These are phyloP conservation scores for Limnothrissa miodon DNA, from an alignment of 2,113 vertebrate genomes.

Conservation along the genomic window DNA sequence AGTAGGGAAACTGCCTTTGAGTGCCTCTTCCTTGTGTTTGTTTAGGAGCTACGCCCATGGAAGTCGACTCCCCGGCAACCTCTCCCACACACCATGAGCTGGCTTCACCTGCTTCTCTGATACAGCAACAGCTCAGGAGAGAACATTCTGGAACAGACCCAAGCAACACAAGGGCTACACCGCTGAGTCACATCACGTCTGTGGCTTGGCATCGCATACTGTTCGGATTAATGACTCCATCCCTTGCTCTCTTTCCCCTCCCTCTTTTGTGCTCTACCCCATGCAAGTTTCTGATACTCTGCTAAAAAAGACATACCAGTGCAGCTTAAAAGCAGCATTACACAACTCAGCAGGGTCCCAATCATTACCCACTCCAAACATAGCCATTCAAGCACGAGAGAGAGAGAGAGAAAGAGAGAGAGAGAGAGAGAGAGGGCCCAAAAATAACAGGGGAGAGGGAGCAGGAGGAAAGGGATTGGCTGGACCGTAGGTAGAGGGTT, in stretches of 20 bases:
- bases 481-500: background rate
- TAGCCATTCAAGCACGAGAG: background rate
- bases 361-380: background rate
- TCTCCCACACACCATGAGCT: background rate
- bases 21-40: background rate
- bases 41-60: slow-evolving; percentile 1
- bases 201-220: background rate
- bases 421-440: background rate
- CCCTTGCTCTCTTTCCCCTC: no score
- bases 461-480: slow-evolving; percentile 1
- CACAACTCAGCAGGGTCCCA: background rate
- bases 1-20: background rate
- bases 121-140: background rate
- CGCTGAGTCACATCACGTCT: background rate
- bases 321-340: background rate
- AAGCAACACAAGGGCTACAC: background rate
- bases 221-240: background rate
- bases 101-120: background rate
- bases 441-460: background rate
- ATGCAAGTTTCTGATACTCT: background rate
- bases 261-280: background rate
- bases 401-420: background rate
- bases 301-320: background rate
- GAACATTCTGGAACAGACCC: background rate
- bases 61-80: background rate